Conservation (phyloP, 2,888 invertebrate genomes). For the Scaptomyza cyrtandrae region DNA sequence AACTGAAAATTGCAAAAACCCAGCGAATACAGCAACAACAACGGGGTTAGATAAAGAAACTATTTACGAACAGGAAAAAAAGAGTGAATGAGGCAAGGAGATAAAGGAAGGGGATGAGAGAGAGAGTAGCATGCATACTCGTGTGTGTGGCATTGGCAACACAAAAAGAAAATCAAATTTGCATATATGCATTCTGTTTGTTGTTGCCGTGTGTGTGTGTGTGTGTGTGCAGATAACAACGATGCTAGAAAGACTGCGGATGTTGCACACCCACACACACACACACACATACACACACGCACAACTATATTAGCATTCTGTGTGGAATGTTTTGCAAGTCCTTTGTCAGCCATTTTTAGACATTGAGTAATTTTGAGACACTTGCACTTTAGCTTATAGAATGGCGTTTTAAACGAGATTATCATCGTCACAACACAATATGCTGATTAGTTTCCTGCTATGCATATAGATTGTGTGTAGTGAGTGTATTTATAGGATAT, state of each 20-base stretch:
- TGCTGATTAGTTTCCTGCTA: constrained; percentile 29
- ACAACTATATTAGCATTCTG: not conserved
- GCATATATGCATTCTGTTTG: constrained; percentile 74
- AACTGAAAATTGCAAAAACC: constrained; percentile 66
- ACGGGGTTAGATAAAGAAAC: constrained; percentile 72
- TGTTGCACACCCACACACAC: constrained; percentile 16
- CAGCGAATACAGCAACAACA: constrained; percentile 27
- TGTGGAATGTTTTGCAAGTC: constrained; percentile 38
- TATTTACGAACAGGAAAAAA: constrained; percentile 48
- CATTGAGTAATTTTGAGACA: constrained; percentile 18
- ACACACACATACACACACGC: constrained; percentile 6
- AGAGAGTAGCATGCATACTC: constrained; percentile 46
- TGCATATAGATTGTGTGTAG: not conserved
- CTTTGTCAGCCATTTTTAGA: constrained; percentile 57
- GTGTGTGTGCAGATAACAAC: constrained; percentile 41
- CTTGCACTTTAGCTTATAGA: constrained; percentile 28
- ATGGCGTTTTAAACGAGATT: constrained; percentile 36
- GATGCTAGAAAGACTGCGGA: constrained; percentile 28
- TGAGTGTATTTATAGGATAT: not conserved
- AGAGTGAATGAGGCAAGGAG: not conserved
- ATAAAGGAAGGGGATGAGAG: not conserved
- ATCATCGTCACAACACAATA: constrained; percentile 25
- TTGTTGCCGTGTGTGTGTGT: constrained; percentile 22
- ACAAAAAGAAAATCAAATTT: constrained; percentile 65
- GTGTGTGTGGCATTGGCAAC: constrained; percentile 49